Base-by-base conservation (phyloP, 1,140 invertebrate genomes). In the Copidosoma floridanum region DNA sequence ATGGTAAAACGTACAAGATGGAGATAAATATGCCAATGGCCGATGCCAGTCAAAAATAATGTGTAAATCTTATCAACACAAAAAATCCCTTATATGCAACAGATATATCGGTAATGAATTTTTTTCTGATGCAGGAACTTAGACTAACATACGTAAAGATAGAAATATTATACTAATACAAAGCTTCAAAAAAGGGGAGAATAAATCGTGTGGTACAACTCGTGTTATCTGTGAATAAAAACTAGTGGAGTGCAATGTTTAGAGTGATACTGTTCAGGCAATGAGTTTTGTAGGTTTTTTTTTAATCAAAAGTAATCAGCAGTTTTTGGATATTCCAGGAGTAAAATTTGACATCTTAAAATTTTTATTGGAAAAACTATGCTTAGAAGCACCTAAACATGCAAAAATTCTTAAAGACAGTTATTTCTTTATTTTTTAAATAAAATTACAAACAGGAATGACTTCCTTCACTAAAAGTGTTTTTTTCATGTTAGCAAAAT, bases 371-470 rank as follows among this genome's bases (percentile, higher is more conserved):
- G 23, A 26, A 40, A 41, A 2, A 26, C 8, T 21, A 52, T 37
- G 2, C 3, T 27, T n/a, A 48, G 11, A 4, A 27, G 8, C 3
- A 40, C 26, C 5, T 35, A 23, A 18, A 16, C 10, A 44, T 20
- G 23, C 10, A 3, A 27, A 50, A 12, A 5, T 29, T 14, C 35
- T 27, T 5, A 14, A 38, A 24, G 11, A 47, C 8, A 16, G 38
- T 18, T 52, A 6, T 21, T 61, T 3, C 5, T 24, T 32, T 56
- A 66, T 52, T 69, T 26, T 70, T 65, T 68, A 69, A 53, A 68
- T 68, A 51, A 71, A 69, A 67, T 65, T 70, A 11, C 67, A 71
- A 65, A 61, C 55, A 38, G 59, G 61, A 27, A 55, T 69, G 38
- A 53, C 62, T 35, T 68, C 57, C 62, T 43, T 44, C 4, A 43